Percentiles rank a stretch among this genome's conserved stretches.
Conservation (phyloP, 2,113 vertebrate species). For the Bagarius yarrelli region DNA sequence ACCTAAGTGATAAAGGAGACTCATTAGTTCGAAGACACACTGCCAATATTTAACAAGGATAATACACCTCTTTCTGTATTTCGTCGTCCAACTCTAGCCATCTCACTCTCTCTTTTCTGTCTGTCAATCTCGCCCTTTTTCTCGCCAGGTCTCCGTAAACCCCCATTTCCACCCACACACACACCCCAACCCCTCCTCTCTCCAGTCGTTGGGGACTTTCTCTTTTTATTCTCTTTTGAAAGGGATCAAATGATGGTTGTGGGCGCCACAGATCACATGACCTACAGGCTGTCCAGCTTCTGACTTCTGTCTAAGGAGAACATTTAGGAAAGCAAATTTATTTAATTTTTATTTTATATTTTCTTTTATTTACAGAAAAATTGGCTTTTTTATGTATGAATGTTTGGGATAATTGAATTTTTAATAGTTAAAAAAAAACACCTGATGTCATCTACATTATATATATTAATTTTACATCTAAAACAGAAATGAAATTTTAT, state of each 20-base stretch:
- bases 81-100: neutral
- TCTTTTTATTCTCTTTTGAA: slow-evolving; percentile 9
- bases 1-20: neutral
- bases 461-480: too few species aligned
- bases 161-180: neutral
- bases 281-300: neutral
- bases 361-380: too few species aligned
- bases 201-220: neutral
- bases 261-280: slow-evolving; percentile 25
- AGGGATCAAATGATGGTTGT: slow-evolving; percentile 9
- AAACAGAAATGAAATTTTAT: too few species aligned
- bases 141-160: neutral
- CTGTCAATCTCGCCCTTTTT: neutral
- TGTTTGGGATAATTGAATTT: too few species aligned
- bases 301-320: neutral
- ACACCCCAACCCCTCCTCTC: neutral
- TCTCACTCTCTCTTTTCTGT: slow-evolving; percentile 5
- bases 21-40: neutral
- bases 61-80: neutral
- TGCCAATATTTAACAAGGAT: neutral
- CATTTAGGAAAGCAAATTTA: neutral
- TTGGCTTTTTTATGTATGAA: too few species aligned
- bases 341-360: neutral
- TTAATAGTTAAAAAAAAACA: too few species aligned
- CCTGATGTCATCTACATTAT: too few species aligned